Base-by-base conservation (phyloP, 2,888 invertebrate species). In the Macrosoma leucophasiata region DNA sequence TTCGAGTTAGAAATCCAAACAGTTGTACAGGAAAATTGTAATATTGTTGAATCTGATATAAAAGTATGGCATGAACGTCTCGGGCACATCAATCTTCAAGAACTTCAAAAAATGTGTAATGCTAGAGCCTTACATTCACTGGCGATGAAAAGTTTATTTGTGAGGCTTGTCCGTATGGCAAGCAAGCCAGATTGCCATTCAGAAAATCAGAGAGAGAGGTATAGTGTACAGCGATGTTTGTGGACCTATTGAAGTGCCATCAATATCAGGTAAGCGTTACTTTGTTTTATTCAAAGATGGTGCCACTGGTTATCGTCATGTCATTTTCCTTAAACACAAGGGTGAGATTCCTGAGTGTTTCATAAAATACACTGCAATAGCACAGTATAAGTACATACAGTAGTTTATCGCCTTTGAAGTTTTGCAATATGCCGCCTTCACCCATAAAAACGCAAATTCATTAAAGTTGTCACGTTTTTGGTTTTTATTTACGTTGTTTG, bases 11-110 rank as follows among this genome's bases (percentile, higher is more conserved):
- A 36, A 3, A 9, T 40, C 3, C 29, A 40, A 15, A 36, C 20
- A 7, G 8, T 40, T 11, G 4, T 14, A 15, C 11, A n/a, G 10
- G 14, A 12, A 10, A 25, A n/a, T 5, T 36, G 29, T 33, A 40
- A 40, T 20, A 8, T 36, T n/a, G 39, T 40, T 3, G 29, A 39
- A 26, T 30, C 2, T 34, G 23, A 34, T 24, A 12, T 34, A 0
- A 39, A 35, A 17, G 29, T 18, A n/a, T 44, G 39, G 39, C 44
- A 44, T 37, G 44, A 41, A 33, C n/a, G 43, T n/a, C 17, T 43
- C 5, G 38, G 41, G 27, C 39, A 44, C 12, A 23, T 41, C 2
- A 39, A 43, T 26, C 12, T 35, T 0, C 29, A 43, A 25, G 30
- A 41, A 36, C 19, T 41, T 3, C 21, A 36, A 11, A 41, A 30